A percentile compares a stretch with the other conserved stretches of the same genome.
phyloP scores from a whole-genome alignment of 2,797 vertebrate genomes.

The Tachyglossus aculeatus region DNA sequence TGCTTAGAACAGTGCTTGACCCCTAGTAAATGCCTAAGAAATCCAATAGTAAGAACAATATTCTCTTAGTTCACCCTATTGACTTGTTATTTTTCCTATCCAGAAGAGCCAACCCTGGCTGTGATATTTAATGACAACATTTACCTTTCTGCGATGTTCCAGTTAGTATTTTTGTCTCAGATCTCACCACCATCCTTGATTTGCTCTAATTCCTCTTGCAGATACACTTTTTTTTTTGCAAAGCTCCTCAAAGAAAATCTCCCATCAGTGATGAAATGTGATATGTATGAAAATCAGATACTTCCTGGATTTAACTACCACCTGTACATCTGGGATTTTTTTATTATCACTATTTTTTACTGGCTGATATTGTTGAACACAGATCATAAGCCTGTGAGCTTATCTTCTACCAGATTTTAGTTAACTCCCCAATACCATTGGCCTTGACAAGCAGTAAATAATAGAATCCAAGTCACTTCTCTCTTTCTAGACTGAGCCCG shows the following conservation, averaged over 20 bases:
- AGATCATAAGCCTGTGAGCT: background rate
- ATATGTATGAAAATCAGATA: background rate
- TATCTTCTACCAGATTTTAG: background rate
- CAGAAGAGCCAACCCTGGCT: too few species aligned
- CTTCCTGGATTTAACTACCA: background rate
- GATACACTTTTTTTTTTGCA: background rate
- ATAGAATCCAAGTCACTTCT: background rate
- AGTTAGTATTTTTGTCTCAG: background rate
- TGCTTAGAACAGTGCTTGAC: too few species aligned
- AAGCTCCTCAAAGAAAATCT: background rate
- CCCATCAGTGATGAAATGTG: background rate
- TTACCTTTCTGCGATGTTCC: too few species aligned
- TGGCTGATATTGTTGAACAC: background rate
- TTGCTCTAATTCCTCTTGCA: background rate
- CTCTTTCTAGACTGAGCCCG: too few species aligned
- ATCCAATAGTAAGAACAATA: too few species aligned
- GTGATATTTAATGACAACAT: too few species aligned
- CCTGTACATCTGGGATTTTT: background rate
- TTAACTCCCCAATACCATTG: background rate
- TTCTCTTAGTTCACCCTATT: too few species aligned
- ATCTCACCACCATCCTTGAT: background rate
- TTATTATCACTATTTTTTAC: background rate
- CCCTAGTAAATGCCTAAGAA: too few species aligned
- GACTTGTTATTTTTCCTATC: too few species aligned
- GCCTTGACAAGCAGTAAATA: background rate